Evolutionary conservation across 2,888 invertebrate genomes (phyloP).

Genomic region (Nomada goodeniana): DNA sequence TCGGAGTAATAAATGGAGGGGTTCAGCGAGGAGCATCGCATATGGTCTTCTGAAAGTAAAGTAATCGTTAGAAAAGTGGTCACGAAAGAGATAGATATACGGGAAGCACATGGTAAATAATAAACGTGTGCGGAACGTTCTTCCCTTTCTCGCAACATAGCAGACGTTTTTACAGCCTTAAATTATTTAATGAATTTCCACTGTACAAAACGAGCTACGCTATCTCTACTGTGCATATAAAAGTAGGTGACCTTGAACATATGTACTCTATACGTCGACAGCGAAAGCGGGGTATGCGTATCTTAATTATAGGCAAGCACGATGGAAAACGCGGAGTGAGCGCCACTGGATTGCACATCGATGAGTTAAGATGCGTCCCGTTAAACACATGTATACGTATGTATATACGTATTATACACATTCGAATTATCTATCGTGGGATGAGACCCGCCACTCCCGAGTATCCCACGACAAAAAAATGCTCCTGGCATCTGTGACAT

Average conservation of each 20-base stretch:
- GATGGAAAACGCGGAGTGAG: not conserved
- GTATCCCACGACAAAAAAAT: slow-evolving; percentile 29
- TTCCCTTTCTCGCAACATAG: slow-evolving; percentile 10
- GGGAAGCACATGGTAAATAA: not conserved
- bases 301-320: not conserved
- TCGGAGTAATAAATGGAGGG: not conserved
- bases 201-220: no score
- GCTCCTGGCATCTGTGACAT: slow-evolving; percentile 47
- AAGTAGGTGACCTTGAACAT: slow-evolving; percentile 29
- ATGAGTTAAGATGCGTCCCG: slow-evolving; percentile 21
- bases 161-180: slow-evolving; percentile 21
- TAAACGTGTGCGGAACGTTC: slow-evolving; percentile 32
- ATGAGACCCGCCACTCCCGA: slow-evolving; percentile 44
- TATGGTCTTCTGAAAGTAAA: not conserved
- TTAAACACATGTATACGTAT: not conserved
- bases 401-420: not conserved
- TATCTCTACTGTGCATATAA: not conserved
- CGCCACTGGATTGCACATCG: slow-evolving; percentile 14
- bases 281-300: not conserved
- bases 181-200: slow-evolving; percentile 2
- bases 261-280: not conserved
- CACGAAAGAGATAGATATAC: not conserved
- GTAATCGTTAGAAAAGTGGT: no score
- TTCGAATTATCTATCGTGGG: slow-evolving; percentile 45
- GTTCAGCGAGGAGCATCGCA: no score